Evolutionary conservation across 2,888 invertebrate genomes (phyloP), one percentile per base, ranked within the genome.

Genomic region (Brachyptera risi): DNA sequence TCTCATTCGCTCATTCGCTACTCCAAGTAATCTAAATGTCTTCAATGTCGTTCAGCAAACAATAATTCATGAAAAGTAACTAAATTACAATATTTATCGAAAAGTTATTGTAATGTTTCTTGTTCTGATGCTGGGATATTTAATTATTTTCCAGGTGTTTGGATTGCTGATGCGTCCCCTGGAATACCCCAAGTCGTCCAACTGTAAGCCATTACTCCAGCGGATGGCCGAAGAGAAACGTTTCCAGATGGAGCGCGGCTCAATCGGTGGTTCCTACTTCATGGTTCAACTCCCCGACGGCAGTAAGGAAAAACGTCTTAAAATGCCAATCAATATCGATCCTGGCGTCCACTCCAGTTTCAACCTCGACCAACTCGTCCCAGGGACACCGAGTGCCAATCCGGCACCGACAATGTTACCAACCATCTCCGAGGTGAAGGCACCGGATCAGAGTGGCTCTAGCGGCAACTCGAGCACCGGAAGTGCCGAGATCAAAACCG

Each of bases 341-440:
- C 94, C 95, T 3, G 95, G 95, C 57, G 95, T 94, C 51, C 95
- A 95, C 75, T 95, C 93, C 60, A 92, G 91, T 72, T 83, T 95
- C 70, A 91, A 92, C 76, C 79, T 95, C 72, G 94, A 94, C 74
- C 85, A 90, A 73, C 78, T 89, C 70, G 88, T 86, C 56, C 88
- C 75, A 19, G 86, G 79, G 74, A 89, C 81, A 73, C 88, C 84
- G 63, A 83, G 90, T 73, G 88, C 87, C 40, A 87, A 88, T 61
- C 92, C 92, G 64, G 87, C 90, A 5, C 90, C 90, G 68, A 87
- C 92, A 58, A 90, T 92, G 0, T 78, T 95, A 68, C 94, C 94
- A 58, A 94, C 94, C 57, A 95, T 95, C 69, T 88, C 90, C 49
- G 95, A 94, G 76, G 59, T 54, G 44, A 88, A 84, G 72, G 79